Percentiles rank a stretch among this genome's conserved stretches.
Evolutionary conservation across 2,888 invertebrate genomes (phyloP).

Genomic region (Mesochorus sp.): DNA sequence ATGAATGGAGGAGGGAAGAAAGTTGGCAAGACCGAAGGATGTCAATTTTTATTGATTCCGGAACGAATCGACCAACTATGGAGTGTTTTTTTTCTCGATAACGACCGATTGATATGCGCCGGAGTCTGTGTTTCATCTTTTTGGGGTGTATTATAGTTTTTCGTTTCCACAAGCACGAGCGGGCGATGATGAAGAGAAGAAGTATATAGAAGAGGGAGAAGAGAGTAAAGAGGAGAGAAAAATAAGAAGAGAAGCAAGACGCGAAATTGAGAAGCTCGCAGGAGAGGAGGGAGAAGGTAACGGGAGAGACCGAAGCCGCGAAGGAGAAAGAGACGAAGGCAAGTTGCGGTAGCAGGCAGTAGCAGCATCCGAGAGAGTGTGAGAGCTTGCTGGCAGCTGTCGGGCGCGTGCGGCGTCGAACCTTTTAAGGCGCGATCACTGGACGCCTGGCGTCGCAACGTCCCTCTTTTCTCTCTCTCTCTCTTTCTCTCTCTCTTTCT

Average conservation of each 20-base stretch:
- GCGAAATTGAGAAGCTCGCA: constrained; percentile 41
- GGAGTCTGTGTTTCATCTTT: background rate
- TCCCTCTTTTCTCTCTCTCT: constrained; percentile 69
- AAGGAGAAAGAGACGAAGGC: constrained; percentile 41
- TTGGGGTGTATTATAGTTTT: constrained; percentile 31
- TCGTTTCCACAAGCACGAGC: background rate
- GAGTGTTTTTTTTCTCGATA: too few species aligned
- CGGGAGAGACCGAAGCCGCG: constrained; percentile 12
- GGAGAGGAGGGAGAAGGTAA: constrained; percentile 4
- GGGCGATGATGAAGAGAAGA: constrained; percentile 26
- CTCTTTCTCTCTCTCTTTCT: constrained; percentile 17
- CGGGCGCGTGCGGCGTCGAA: constrained; percentile 82
- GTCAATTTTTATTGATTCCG: background rate
- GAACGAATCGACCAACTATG: background rate
- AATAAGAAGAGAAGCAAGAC: background rate
- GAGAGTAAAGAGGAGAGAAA: constrained; percentile 12
- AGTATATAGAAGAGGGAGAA: constrained; percentile 14
- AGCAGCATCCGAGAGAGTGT: constrained; percentile 53
- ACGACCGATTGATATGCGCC: too few species aligned
- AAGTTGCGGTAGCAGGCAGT: constrained; percentile 5
- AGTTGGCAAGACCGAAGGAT: background rate
- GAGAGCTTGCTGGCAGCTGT: constrained; percentile 79
- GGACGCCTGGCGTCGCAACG: constrained; percentile 81
- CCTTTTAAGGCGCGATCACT: constrained; percentile 82
- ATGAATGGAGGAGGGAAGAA: background rate